Evolutionary conservation across 2,888 invertebrate genomes (phyloP), one percentile per base, ranked within the genome.

Genomic region (Eupithecia pulchellata): DNA sequence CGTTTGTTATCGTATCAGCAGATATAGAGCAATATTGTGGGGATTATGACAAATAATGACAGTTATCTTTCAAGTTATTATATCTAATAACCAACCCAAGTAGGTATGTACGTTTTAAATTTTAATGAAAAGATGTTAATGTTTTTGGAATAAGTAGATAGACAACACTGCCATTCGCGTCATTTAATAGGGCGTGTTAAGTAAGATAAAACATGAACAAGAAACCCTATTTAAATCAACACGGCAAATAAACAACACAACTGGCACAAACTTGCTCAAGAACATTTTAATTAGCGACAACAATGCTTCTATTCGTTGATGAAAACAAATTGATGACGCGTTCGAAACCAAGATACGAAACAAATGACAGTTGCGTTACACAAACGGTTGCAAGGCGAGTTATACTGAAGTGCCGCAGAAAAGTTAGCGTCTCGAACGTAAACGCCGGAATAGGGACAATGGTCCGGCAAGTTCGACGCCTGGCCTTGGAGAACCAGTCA

Each of bases 401-500:
- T 73, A 73, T 75, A 75, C 72, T 71, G 69, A 30, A 66, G 30
- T 66, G 58, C 14, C 65, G 64, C 52, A 29, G 47, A 36, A 61
- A 32, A 20, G 52, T 55, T 71, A 71, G 61, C 60, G 71, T 67
- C 65, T 67, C 70, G 71, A 60, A 69, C 72, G 70, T 73, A 69
- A 76, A 73, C 79, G 78, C 74, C 82, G 77, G 86, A 87, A 86
- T 87, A 89, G 82, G 87, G 85, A 84, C 85, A 84, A 84, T 85
- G 84, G 86, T 84, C 78, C 83, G 84, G 74, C 82, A 90, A 91
- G 92, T 93, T 92, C 92, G 93, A 88, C 91, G 94, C 84, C 92
- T 93, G 94, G 93, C 94, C 94, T 94, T 94, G 94, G 85, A 78
- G 86, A 94, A 94, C 94, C 94, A 91, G 94, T 93, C 89, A 82